Base-by-base conservation (phyloP, 2,797 vertebrate species). In the Picus viridis region DNA sequence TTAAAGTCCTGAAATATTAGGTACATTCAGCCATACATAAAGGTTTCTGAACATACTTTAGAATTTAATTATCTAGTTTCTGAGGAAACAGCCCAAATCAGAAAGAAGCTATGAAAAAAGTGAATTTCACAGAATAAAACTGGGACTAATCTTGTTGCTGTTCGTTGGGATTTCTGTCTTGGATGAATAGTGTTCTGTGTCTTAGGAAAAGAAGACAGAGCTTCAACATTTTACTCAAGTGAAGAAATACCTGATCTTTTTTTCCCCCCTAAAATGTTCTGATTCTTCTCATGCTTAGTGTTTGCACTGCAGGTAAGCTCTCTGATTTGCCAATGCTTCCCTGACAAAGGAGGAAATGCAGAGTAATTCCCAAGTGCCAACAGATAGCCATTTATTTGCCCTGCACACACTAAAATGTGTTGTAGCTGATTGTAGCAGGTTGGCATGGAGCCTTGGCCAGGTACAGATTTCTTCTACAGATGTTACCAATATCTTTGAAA, bases 31-130 rank as follows among this genome's bases (percentile, higher is more conserved):
- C 54, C 83, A 45, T 74, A 70, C 68, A 57, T 74, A 45, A 81
- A 74, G 51, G 39, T 75, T 92, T 82, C 63, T 87, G 88, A 83
- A 47, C 24, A 22, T 43, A 36, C 43, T 68, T 61, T 57, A 54
- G 80, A 39, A 86, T 94, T 91, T 79, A 95, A 90, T 90, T 90
- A 92, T 53, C 29, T 84, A 54, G 22, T 78, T 81, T n/a, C n/a
- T n/a, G n/a, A n/a, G n/a, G 90, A 79, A 93, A 57, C 8, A 67
- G 17, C 20, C n/a, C 23, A 62, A 72, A 77, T 47, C 29, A 77
- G 57, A 85, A 54, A 11, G 32, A 69, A 26, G 32, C 51, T 16
- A 7, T 32, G 30, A 63, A 72, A 84, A 53, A 7, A 3, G 9
- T 65, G 41, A 56, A 24, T 61, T 69, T 82, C 57, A 64, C 23